phyloP scores from a whole-genome alignment of 2,797 vertebrate genomes.

The Lutjanus campechanus region DNA sequence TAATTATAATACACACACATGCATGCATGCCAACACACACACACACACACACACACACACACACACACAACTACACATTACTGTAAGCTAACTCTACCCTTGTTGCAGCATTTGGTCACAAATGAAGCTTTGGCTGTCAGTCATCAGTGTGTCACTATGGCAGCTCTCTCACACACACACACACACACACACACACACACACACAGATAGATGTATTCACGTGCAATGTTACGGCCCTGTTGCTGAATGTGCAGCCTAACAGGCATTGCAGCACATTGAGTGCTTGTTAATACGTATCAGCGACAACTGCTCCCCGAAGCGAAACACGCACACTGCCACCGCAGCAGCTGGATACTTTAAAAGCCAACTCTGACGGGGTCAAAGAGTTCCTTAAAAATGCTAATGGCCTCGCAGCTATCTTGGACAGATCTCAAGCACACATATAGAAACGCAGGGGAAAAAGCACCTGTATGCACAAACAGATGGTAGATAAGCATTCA shows the following conservation, averaged over 20 bases:
- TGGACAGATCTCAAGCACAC: not conserved
- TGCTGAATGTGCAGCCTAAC: slow-evolving; percentile 30
- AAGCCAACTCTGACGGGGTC: slow-evolving; percentile 1
- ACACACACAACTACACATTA: slow-evolving; percentile 5
- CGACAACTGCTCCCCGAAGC: slow-evolving; percentile 17
- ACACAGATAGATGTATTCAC: not conserved
- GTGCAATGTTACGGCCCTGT: not conserved
- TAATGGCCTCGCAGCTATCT: not conserved
- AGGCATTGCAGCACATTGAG: slow-evolving; percentile 37
- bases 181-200: slow-evolving; percentile 5
- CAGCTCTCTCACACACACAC: slow-evolving; percentile 8
- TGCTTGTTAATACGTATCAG: slow-evolving; percentile 47
- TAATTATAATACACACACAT: slow-evolving; percentile 23
- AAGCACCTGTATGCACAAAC: slow-evolving; percentile 4
- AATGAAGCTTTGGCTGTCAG: slow-evolving; percentile 37
- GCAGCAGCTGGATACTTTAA: slow-evolving; percentile 22
- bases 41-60: slow-evolving; percentile 13
- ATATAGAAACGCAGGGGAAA: not conserved
- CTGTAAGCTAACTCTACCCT: not conserved
- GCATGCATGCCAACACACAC: slow-evolving; percentile 7
- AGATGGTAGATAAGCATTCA: not conserved
- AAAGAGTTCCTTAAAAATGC: slow-evolving; percentile 19
- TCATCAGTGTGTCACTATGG: not conserved
- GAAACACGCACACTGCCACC: slow-evolving; percentile 19
- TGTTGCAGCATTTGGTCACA: slow-evolving; percentile 21